phyloP scores from a whole-genome alignment of 2,888 invertebrate genomes.

The Apodemia hepburni region DNA sequence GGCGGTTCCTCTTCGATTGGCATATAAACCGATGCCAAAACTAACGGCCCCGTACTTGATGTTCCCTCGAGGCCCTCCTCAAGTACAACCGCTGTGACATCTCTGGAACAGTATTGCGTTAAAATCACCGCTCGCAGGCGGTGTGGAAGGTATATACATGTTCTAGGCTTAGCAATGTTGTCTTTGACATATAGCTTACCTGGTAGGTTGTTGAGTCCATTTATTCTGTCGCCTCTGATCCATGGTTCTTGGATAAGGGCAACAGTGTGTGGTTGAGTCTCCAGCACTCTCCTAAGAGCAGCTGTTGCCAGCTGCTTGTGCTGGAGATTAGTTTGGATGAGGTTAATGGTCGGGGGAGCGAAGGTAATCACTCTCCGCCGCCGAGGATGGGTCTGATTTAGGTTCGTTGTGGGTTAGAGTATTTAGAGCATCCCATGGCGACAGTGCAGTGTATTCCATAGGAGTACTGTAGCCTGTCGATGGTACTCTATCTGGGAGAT shows the following conservation, averaged over 20 bases:
- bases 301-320: not conserved
- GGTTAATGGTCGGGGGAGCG: not conserved
- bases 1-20: no score
- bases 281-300: not conserved
- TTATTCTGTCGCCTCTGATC: not conserved
- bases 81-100: not conserved
- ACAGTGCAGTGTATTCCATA: not conserved
- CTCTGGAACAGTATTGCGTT: not conserved
- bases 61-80: not conserved
- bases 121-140: not conserved
- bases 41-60: not conserved
- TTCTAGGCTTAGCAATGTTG: not conserved
- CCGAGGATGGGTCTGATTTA: not conserved
- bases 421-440: no score
- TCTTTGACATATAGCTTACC: not conserved
- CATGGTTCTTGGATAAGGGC: not conserved
- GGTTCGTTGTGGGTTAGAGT: not conserved
- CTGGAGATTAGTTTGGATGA: not conserved
- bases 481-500: not conserved
- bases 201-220: not conserved
- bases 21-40: not conserved
- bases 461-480: not conserved
- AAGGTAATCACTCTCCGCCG: not conserved
- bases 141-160: not conserved
- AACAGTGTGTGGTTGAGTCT: not conserved